Percentiles rank a stretch among this genome's conserved stretches.
Evolutionary conservation across 2,888 invertebrate species (phyloP).

Genomic region (Leptothorax acervorum): DNA sequence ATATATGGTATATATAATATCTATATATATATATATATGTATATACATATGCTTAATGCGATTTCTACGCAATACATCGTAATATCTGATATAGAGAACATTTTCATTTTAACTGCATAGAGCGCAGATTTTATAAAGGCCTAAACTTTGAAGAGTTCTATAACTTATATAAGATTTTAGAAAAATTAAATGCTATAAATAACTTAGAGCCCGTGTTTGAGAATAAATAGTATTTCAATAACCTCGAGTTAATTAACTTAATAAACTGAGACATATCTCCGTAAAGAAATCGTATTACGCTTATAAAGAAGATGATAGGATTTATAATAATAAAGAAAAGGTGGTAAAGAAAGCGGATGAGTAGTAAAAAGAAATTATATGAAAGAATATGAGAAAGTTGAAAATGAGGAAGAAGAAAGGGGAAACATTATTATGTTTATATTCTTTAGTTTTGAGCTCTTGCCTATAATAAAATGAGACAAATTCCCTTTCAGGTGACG

Average conservation of each 20-base stretch:
- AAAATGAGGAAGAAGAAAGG: background rate
- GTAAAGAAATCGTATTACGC: background rate
- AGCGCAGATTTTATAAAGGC: background rate
- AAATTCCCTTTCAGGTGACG: slow-evolving; percentile 73
- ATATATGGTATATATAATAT: background rate
- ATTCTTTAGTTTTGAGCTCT: background rate
- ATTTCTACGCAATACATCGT: background rate
- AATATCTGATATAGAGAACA: background rate
- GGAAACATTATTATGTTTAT: background rate
- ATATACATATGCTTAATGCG: background rate
- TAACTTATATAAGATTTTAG: background rate
- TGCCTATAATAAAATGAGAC: background rate
- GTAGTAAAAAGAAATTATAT: background rate
- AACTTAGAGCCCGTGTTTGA: background rate
- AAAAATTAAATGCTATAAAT: slow-evolving; percentile 17
- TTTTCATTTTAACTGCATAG: background rate
- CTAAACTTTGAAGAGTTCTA: background rate
- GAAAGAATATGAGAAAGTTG: background rate
- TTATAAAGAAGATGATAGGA: background rate
- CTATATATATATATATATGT: background rate
- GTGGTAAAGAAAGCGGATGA: background rate
- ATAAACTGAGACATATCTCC: background rate
- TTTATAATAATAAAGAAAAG: background rate
- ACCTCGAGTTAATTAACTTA: background rate
- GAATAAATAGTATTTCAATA: background rate